These are phyloP conservation scores for Formica aserva DNA, from an alignment of 2,888 invertebrate species.

Conservation along the genomic window DNA sequence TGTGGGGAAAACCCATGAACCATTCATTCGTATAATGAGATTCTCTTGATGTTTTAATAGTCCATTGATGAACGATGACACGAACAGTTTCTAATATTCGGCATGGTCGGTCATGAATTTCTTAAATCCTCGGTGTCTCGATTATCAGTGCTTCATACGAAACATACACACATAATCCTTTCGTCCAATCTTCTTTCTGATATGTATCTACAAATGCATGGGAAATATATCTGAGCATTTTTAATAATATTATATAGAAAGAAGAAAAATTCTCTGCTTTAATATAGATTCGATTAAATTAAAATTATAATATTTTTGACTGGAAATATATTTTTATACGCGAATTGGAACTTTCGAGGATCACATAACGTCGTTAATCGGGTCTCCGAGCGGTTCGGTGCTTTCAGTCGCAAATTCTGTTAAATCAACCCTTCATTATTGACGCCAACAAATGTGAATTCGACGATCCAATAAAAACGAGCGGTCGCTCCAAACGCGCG, in stretches of 20 bases:
- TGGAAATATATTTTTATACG: background rate
- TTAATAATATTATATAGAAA: background rate
- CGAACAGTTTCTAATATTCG: background rate
- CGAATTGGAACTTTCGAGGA: background rate
- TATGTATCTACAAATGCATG: background rate
- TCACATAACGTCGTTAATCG: background rate
- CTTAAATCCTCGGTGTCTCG: background rate
- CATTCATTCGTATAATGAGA: background rate
- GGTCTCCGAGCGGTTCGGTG: background rate
- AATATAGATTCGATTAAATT: background rate
- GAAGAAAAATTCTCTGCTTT: background rate
- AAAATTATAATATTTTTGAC: background rate
- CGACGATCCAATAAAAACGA: background rate
- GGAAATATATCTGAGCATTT: background rate
- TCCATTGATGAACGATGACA: background rate
- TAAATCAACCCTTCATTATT: background rate
- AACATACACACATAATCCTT: background rate
- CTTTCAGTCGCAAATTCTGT: background rate
- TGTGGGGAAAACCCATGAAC: slow-evolving; percentile 4
- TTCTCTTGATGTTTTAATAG: background rate
- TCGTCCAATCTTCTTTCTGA: background rate
- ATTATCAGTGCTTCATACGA: background rate
- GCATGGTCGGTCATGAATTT: background rate
- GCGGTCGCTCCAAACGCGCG: background rate
- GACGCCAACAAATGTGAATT: background rate